Base-by-base conservation (phyloP, 2,888 invertebrate species). In the Pherbina coryleti region DNA sequence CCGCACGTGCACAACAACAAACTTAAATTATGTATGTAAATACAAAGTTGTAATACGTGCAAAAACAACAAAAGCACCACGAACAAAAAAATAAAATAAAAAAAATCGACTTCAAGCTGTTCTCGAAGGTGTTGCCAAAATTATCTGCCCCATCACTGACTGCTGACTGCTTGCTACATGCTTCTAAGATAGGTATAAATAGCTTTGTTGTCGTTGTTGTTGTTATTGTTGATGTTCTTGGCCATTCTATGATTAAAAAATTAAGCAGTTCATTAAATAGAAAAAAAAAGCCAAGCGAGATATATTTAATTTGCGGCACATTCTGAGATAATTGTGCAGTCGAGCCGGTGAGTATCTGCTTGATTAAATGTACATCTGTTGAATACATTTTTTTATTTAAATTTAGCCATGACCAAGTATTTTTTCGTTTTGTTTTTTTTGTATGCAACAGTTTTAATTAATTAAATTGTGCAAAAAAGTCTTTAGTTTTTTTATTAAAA, bases 61-160 rank as follows among this genome's bases (percentile, higher is more conserved):
- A 49, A 55, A n/a, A 19, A 60, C 7, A 60, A 25, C 25, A 60
- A 25, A 22, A 60, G 2, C 55, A 28, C 2, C 60, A 14, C 5
- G 9, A 64, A 34, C 17, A 34, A 64, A 31, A 28, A 22, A 5
- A 2, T 25, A 28, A 28, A 25, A 62, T 0, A 34, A 64, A 14
- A 64, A 64, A 0, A 64, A 34, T 1, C 3, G 34, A 17, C 28
- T n/a, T 28, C n/a, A 3, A 14, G 64, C 14, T n/a, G 64, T n/a
- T 17, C 34, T 34, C 64, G 70, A 70, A 70, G 70, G 53, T 70
- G 70, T 53, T 70, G 70, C 70, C 70, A 70, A 70, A 70, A 25
- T 70, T 70, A 67, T 37, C 25, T 31, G 31, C 51, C 31, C 14
- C 28, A 25, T 19, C 17, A 51, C n/a, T n/a, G 55, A 9, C 55